Percentiles rank a stretch among this genome's conserved stretches.
phyloP scores from a whole-genome alignment of 2,113 vertebrate genomes.

The Archocentrus centrarchus region DNA sequence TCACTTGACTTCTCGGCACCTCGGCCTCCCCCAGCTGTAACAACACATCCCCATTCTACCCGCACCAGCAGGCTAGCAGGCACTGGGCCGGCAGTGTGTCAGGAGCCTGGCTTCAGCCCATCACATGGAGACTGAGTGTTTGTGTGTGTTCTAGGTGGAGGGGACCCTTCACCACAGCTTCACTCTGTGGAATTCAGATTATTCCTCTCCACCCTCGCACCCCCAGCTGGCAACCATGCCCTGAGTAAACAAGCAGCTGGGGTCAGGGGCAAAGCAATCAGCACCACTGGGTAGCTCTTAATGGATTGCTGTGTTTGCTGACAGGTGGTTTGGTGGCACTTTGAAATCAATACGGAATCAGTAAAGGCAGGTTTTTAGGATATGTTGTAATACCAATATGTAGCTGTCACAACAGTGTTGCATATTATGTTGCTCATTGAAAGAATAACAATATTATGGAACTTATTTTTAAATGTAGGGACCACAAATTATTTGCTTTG shows the following conservation, averaged over 20 bases:
- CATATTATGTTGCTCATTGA: not conserved
- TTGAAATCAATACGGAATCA: conserved; percentile 39
- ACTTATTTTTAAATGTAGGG: not conserved
- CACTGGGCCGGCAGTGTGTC: conserved; percentile 66
- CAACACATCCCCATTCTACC: conserved; percentile 70
- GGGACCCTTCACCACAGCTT: conserved; percentile 64
- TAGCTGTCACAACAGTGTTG: not conserved
- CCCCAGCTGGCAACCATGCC: conserved; percentile 72
- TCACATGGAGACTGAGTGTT: conserved; percentile 68
- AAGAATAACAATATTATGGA: not conserved
- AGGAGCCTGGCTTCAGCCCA: conserved; percentile 70
- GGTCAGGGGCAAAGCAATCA: conserved; percentile 82
- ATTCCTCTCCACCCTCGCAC: conserved; percentile 59
- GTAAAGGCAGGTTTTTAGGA: conserved; percentile 2
- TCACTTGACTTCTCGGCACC: conserved; percentile 81
- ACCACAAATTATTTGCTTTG: not conserved
- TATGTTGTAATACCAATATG: conserved; percentile 9
- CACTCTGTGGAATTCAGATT: conserved; percentile 73
- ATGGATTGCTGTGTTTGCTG: conserved; percentile 74
- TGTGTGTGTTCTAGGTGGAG: conserved; percentile 69
- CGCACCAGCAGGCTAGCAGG: conserved; percentile 44
- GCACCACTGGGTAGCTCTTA: conserved; percentile 66
- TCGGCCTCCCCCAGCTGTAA: conserved; percentile 79
- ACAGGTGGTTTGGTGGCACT: conserved; percentile 71
- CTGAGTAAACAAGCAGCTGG: conserved; percentile 78